Evolutionary conservation across 2,888 invertebrate genomes (phyloP), one percentile per base, ranked within the genome.

Genomic region (Netelia melanura): DNA sequence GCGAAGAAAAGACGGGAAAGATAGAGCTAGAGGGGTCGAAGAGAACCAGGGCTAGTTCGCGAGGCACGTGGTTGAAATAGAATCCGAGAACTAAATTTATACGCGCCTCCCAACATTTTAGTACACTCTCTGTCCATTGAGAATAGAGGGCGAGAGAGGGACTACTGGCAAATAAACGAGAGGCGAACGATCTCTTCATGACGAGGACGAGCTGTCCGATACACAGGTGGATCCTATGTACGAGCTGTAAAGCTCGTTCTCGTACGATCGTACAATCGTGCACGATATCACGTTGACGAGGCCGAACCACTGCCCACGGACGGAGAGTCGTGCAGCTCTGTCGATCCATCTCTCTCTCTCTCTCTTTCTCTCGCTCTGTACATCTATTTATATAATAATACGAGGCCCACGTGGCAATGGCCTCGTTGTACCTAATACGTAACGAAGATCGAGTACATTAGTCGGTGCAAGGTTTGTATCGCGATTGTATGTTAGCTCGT

Each of bases 351-450:
- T 5, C 2, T 62, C 23, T 25, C n/a, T 30, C 54, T 25, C 8
- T 58, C 9, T 75, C 61, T 44, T 9, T 38, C 38, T 23, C 17
- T 11, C n/a, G 44, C 14, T 64, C 30, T 30, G 61, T 17, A 61
- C 64, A 43, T 76, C 58, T 30, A 58, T 70, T 62, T 30, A 76
- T 78, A 84, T 72, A 84, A 78, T 81, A 77, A 83, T 76, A 84
- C 81, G 61, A 78, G 71, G 38, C 38, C 52, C 71, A 48, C 56
- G 72, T 81, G 88, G 87, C 88, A 88, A 86, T 86, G 87, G 86
- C 86, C 86, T 72, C 86, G 84, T 88, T 88, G 52, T 17, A 17
- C 17, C 17, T 52, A 86, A 84, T 84, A 86, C 86, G 83, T 82
- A 84, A 83, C 86, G 56, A 11, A 3, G 8, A n/a, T 30, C 30